phyloP scores from a whole-genome alignment of 2,888 invertebrate species.

The Dioctria linearis region DNA sequence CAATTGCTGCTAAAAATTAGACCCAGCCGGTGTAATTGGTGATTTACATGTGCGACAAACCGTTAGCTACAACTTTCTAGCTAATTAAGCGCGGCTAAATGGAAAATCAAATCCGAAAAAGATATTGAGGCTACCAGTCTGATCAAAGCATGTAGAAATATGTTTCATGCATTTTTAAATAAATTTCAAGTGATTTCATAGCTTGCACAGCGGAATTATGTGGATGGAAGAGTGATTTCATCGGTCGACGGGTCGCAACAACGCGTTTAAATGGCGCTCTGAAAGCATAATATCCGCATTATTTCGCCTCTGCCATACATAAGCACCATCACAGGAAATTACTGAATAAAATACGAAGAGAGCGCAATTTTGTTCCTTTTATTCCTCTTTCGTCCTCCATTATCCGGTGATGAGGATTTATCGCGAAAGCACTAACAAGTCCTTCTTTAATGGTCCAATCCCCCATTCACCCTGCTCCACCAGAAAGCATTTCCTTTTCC shows the following conservation, averaged over 20 bases:
- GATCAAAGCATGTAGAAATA: too few relatives aligned
- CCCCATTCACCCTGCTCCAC: not conserved
- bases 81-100: too few relatives aligned
- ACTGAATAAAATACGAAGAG: conserved; percentile 43
- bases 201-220: not conserved
- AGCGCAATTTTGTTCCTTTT: conserved; percentile 42
- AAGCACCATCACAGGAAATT: conserved; percentile 27
- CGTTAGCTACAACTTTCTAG: too few relatives aligned
- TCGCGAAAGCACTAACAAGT: conserved; percentile 32
- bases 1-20: not conserved
- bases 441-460: conserved; percentile 23
- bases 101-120: too few relatives aligned
- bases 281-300: not conserved
- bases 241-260: not conserved
- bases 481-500: conserved; percentile 17
- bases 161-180: too few relatives aligned
- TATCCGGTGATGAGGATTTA: conserved; percentile 46
- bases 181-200: too few relatives aligned
- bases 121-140: too few relatives aligned
- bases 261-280: not conserved
- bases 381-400: conserved; percentile 41
- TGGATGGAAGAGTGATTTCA: not conserved
- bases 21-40: not conserved
- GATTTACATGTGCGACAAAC: not conserved
- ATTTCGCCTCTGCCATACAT: not conserved